Percentiles rank a stretch among this genome's conserved stretches.
These are phyloP conservation scores for Istiophorus platypterus DNA, from an alignment of 2,113 vertebrate species.

Conservation along the genomic window DNA sequence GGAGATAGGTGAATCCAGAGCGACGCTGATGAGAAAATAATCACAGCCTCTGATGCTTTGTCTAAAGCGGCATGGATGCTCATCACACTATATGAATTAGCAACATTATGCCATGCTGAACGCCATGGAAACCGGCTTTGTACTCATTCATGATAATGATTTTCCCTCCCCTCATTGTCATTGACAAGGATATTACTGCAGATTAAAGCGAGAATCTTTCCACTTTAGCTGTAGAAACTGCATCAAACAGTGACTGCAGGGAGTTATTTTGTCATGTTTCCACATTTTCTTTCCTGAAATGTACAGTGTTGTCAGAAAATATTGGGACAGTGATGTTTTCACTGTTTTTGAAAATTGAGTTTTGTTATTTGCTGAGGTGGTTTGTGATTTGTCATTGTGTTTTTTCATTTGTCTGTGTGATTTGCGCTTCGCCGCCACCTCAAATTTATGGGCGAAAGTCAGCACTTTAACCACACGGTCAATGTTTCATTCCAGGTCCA, in stretches of 20 bases:
- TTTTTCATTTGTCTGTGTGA: too few species aligned
- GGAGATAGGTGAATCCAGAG: not conserved
- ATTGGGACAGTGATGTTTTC: not conserved
- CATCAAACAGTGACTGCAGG: not conserved
- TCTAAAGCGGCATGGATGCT: not conserved
- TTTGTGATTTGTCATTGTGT: too few species aligned
- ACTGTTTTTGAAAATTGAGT: not conserved
- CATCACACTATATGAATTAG: slow-evolving; percentile 8
- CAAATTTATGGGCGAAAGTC: too few species aligned
- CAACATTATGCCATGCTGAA: not conserved
- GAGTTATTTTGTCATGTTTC: not conserved
- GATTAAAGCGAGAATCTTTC: not conserved
- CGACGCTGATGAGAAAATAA: slow-evolving; percentile 29
- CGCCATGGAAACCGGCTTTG: not conserved
- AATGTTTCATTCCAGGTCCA: too few species aligned
- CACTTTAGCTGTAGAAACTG: not conserved
- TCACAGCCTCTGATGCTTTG: not conserved
- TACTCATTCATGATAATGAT: not conserved
- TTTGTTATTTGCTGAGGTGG: too few species aligned
- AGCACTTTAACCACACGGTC: too few species aligned
- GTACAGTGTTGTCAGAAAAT: not conserved
- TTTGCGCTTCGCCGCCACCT: too few species aligned
- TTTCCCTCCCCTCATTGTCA: not conserved
- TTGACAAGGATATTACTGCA: not conserved
- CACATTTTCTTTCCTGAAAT: not conserved